A percentile compares a stretch with the other conserved stretches of the same genome.
These are phyloP conservation scores for Ecdyonurus torrentis DNA, from an alignment of 2,888 invertebrate genomes.

Conservation along the genomic window DNA sequence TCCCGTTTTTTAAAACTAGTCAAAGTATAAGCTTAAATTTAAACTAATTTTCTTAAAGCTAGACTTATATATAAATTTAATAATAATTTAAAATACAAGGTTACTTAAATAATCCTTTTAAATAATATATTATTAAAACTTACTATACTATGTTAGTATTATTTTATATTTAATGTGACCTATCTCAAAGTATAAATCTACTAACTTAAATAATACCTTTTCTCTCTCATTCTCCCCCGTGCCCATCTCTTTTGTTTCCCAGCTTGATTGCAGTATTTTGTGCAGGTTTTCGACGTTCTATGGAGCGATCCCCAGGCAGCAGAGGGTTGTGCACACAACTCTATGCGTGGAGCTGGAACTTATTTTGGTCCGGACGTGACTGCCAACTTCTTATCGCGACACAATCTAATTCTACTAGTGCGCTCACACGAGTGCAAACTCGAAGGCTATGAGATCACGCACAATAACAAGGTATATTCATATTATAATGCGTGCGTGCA, in stretches of 20 bases:
- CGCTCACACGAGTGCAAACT: constrained; percentile 89
- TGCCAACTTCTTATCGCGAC: constrained; percentile 52
- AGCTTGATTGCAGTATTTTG: constrained; percentile 10
- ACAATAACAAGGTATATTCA: constrained; percentile 54
- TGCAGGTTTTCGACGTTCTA: constrained; percentile 74
- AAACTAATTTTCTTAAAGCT: too few relatives aligned
- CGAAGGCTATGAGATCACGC: constrained; percentile 77
- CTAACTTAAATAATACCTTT: too few relatives aligned
- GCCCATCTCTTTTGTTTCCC: too few relatives aligned
- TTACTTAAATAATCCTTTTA: too few relatives aligned
- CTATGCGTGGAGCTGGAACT: constrained; percentile 74
- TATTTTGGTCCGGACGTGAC: constrained; percentile 89
- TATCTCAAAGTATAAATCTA: too few relatives aligned
- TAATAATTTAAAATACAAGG: too few relatives aligned
- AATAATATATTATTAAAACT: too few relatives aligned
- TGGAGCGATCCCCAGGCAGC: constrained; percentile 83
- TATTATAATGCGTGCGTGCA: neutral
- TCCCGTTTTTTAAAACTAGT: too few relatives aligned
- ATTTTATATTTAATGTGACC: too few relatives aligned
- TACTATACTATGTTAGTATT: neutral
- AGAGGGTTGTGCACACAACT: constrained; percentile 66
- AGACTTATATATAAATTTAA: too few relatives aligned
- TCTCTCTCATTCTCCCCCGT: too few relatives aligned
- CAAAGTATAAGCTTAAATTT: too few relatives aligned
- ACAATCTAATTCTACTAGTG: constrained; percentile 60